Evolutionary conservation across 2,797 vertebrate genomes (phyloP).

Genomic region (Hypotaenidia philippensis): DNA sequence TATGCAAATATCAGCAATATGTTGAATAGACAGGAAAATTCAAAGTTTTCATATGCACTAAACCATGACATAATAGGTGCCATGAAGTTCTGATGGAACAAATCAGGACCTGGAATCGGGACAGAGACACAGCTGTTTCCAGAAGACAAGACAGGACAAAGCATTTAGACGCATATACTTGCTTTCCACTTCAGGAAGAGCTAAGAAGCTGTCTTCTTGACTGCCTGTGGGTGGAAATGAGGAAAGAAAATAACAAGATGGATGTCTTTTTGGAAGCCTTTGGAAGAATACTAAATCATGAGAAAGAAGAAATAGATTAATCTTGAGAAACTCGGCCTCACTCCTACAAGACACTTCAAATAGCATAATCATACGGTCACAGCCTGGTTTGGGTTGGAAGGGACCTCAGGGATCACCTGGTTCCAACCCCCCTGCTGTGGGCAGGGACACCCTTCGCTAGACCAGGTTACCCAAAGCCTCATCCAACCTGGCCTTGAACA

Average conservation of each 20-base stretch:
- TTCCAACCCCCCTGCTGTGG: too few relatives aligned
- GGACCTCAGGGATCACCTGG: too few relatives aligned
- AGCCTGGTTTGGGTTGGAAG: too few relatives aligned
- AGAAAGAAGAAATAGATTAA: neutral
- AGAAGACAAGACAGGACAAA: neutral
- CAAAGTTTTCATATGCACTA: neutral
- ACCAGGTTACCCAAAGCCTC: too few relatives aligned
- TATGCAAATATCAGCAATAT: neutral
- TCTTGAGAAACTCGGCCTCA: neutral
- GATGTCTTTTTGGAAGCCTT: neutral
- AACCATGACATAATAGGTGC: neutral
- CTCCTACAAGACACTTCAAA: neutral
- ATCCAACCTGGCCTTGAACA: too few relatives aligned
- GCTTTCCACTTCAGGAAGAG: neutral
- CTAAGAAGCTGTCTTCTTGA: neutral
- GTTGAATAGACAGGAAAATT: neutral
- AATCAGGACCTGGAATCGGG: neutral
- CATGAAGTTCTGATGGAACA: neutral
- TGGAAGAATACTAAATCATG: neutral
- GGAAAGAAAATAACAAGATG: neutral
- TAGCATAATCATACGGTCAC: neutral
- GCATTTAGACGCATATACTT: neutral
- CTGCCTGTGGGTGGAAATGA: neutral
- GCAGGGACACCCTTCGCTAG: too few relatives aligned
- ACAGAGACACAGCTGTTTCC: neutral